Conservation (phyloP, 2,888 invertebrate genomes). For the Pammene fasciana region DNA sequence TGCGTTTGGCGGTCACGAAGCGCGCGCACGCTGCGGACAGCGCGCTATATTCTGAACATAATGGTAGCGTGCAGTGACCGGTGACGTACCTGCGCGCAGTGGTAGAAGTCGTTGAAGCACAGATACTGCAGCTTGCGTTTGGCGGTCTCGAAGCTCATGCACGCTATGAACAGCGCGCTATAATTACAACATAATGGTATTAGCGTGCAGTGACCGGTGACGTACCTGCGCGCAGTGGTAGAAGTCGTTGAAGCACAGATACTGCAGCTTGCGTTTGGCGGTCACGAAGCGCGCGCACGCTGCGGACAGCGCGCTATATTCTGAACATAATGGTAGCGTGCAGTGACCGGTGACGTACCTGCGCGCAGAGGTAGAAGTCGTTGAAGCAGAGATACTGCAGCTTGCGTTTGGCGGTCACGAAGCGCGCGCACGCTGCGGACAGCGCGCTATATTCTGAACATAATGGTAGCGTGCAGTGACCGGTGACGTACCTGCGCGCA, state of each 20-base stretch:
- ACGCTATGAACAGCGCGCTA: conserved; percentile 96
- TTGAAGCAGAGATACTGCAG: conserved; percentile 93
- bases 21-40: conserved; percentile 96
- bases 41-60: conserved; percentile 94
- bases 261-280: too few species aligned
- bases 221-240: too few species aligned
- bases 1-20: conserved; percentile 96
- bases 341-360: conserved; percentile 61
- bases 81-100: conserved; percentile 87
- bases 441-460: conserved; percentile 90
- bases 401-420: conserved; percentile 95
- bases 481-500: conserved; percentile 86
- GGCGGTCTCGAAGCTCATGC: conserved; percentile 95
- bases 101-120: conserved; percentile 92
- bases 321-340: not conserved
- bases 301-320: too few species aligned
- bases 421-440: conserved; percentile 95
- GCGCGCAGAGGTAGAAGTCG: conserved; percentile 94
- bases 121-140: conserved; percentile 94
- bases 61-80: too few species aligned
- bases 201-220: too few species aligned
- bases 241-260: too few species aligned
- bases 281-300: too few species aligned
- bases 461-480: not conserved
- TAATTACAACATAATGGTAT: conserved; percentile 73